These are phyloP conservation scores for Mixornis gularis DNA, from an alignment of 2,113 vertebrate species.

Conservation along the genomic window DNA sequence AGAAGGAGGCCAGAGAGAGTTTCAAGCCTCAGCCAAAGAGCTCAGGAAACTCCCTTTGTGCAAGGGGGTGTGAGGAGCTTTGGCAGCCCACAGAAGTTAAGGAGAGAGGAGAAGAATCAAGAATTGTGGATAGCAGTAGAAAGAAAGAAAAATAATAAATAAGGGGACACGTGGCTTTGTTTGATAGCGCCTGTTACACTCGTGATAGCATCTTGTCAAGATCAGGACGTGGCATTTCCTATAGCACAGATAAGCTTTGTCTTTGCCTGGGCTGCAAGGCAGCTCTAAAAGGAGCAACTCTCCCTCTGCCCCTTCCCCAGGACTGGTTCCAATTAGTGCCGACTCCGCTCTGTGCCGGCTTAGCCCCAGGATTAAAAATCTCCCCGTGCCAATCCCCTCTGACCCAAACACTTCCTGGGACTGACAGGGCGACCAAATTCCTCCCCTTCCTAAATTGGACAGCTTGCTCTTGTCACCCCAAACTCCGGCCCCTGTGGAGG, in stretches of 20 bases:
- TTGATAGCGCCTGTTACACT: background rate
- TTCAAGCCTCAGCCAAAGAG: background rate
- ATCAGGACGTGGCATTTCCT: background rate
- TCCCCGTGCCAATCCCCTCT: conserved; percentile 4
- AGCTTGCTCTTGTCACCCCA: background rate
- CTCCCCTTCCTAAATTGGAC: conserved; percentile 14
- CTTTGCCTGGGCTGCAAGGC: background rate
- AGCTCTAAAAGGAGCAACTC: background rate
- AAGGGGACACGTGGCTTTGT: background rate
- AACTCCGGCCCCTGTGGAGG: background rate
- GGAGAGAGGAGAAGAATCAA: background rate
- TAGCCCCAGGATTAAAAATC: conserved; percentile 45
- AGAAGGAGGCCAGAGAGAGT: background rate
- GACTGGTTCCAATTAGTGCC: conserved; percentile 51
- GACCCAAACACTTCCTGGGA: conserved; percentile 53
- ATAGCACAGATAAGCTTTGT: conserved; percentile 39
- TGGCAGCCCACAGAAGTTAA: background rate
- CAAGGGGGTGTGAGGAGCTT: background rate
- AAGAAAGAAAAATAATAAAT: background rate
- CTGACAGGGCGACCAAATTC: background rate
- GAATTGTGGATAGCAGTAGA: background rate
- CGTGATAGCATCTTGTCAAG: background rate
- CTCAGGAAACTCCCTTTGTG: background rate
- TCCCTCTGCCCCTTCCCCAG: background rate
- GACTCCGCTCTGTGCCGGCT: background rate